phyloP scores from a whole-genome alignment of 2,797 vertebrate species.

The Tachyglossus aculeatus region DNA sequence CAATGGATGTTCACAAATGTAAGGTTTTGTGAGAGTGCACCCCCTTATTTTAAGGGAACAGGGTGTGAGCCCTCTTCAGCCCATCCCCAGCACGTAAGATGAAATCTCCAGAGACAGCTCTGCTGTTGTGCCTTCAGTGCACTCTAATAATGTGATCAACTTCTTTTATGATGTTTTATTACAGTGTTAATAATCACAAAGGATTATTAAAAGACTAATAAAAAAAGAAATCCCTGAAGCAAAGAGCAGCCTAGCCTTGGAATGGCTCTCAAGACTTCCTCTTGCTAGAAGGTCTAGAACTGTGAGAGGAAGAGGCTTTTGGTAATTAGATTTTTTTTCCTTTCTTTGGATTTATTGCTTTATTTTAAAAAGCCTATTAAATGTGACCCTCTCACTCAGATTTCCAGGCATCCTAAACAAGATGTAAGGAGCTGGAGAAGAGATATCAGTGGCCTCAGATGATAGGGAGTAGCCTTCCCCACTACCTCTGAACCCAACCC shows the following conservation, averaged over 20 bases:
- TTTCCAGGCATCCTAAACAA: not conserved
- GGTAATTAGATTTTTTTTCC: not conserved
- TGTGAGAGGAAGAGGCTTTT: not conserved
- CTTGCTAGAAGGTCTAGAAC: no score
- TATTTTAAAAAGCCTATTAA: no score
- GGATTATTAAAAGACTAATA: slow-evolving; percentile 51
- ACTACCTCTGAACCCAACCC: no score
- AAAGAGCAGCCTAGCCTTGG: slow-evolving; percentile 43
- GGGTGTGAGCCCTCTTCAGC: not conserved
- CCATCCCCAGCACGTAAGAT: not conserved
- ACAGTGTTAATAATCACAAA: slow-evolving; percentile 50
- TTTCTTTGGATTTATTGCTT: not conserved
- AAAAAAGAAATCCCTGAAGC: slow-evolving; percentile 61
- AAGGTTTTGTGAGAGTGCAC: no score
- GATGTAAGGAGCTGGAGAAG: not conserved
- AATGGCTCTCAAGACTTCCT: not conserved
- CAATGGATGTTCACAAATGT: no score
- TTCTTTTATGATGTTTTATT: slow-evolving; percentile 29
- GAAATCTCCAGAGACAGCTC: not conserved
- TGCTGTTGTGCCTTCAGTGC: slow-evolving; percentile 7
- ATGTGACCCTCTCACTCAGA: no score
- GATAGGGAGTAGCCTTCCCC: no score
- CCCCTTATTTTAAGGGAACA: no score
- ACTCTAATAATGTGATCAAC: slow-evolving; percentile 21
- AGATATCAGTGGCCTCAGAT: no score